Evolutionary conservation across 1,140 invertebrate genomes (phyloP).

Genomic region (Amyelois transitella): DNA sequence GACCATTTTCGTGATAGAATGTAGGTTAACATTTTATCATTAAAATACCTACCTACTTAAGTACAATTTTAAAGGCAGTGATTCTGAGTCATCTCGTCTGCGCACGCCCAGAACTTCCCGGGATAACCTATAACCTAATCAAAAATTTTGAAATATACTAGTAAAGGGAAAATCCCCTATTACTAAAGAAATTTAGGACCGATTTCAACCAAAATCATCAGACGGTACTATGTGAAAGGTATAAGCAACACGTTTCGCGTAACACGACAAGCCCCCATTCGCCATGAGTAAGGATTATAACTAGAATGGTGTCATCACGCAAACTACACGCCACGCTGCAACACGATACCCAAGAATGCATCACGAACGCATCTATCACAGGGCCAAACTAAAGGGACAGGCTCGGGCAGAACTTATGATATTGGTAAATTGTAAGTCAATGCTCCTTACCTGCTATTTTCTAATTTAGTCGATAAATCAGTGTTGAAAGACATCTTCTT

Average conservation of each 20-base stretch:
- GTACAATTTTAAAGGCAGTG: neutral
- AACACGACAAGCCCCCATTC: neutral
- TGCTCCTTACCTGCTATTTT: slow-evolving; percentile 64
- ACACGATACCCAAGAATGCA: slow-evolving; percentile 20
- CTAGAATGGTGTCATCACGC: slow-evolving; percentile 3
- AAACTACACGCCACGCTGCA: neutral
- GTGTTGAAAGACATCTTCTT: slow-evolving; percentile 70
- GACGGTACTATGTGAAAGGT: slow-evolving; percentile 5
- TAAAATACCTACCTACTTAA: neutral
- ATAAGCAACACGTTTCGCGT: neutral
- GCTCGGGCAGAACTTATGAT: slow-evolving; percentile 11
- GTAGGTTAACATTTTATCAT: no score
- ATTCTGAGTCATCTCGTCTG: slow-evolving; percentile 8
- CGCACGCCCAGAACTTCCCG: slow-evolving; percentile 7
- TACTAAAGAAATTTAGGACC: neutral
- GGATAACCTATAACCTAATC: slow-evolving; percentile 9
- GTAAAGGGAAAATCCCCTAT: neutral
- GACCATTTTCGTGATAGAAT: no score
- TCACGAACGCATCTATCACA: slow-evolving; percentile 14
- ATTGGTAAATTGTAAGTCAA: slow-evolving; percentile 10
- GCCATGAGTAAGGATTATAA: neutral
- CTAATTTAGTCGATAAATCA: slow-evolving; percentile 64
- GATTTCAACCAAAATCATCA: neutral
- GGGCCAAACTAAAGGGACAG: slow-evolving; percentile 15
- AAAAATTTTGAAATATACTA: neutral